phyloP scores from a whole-genome alignment of 2,113 vertebrate genomes.

The Mesitornis unicolor region DNA sequence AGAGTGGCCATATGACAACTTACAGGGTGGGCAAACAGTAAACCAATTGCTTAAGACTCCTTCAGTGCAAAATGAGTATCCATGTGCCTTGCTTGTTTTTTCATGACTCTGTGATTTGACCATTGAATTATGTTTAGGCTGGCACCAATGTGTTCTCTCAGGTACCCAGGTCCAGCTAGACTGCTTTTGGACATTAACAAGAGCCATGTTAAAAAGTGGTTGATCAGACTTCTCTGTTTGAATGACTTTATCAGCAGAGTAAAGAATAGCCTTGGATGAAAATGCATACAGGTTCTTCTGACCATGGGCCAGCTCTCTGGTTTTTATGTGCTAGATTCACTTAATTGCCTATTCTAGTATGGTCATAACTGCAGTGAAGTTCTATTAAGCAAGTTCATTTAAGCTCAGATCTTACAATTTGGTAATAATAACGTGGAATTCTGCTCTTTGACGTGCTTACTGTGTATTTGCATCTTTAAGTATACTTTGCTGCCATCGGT shows the following conservation, averaged over 20 bases:
- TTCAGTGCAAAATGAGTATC: neutral
- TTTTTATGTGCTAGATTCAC: neutral
- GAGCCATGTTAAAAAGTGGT: neutral
- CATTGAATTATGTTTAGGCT: neutral
- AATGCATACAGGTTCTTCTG: neutral
- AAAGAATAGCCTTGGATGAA: neutral
- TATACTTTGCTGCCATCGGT: neutral
- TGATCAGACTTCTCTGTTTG: neutral
- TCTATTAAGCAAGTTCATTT: neutral
- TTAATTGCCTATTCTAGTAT: rapidly evolving
- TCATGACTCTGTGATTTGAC: neutral
- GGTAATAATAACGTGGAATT: neutral
- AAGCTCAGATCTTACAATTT: neutral
- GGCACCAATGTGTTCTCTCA: neutral
- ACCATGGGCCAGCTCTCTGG: rapidly evolving
- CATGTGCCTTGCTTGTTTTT: neutral
- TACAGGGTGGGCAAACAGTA: neutral
- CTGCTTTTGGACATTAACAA: neutral
- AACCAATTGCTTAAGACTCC: neutral
- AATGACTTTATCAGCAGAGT: neutral
- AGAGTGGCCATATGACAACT: neutral
- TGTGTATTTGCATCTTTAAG: neutral
- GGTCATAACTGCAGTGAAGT: neutral
- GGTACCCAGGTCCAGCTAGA: neutral
- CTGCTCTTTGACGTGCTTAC: neutral